A percentile compares a stretch with the other conserved stretches of the same genome.
Conservation (phyloP, 2,797 vertebrate genomes). For the Hippoglossus hippoglossus region DNA sequence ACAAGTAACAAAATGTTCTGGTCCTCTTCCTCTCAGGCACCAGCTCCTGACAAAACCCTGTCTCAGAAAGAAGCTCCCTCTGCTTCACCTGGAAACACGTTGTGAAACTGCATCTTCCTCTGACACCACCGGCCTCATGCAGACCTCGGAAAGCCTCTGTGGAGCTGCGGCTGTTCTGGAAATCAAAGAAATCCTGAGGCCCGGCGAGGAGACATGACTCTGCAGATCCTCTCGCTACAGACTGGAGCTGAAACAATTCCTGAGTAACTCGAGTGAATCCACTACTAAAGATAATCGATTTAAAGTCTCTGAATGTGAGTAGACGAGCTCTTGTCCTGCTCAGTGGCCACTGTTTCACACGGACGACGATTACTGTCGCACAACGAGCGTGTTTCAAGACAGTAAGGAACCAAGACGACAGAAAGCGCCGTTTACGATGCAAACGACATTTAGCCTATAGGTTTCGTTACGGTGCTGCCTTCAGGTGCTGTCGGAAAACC, state of each 20-base stretch:
- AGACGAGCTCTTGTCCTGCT: too few relatives aligned
- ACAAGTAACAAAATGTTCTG: neutral
- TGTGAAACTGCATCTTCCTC: neutral
- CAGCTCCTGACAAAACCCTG: neutral
- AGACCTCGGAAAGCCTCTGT: conserved; percentile 5
- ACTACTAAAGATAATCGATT: too few relatives aligned
- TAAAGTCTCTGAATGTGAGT: too few relatives aligned
- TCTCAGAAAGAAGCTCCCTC: neutral
- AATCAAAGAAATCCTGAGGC: conserved; percentile 29
- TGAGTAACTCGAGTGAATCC: too few relatives aligned
- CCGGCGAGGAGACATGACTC: neutral
- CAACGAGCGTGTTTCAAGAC: too few relatives aligned
- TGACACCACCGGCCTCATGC: accelerated
- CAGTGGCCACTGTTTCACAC: too few relatives aligned
- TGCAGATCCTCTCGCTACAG: conserved; percentile 6
- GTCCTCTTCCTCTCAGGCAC: neutral
- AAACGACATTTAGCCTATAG: too few relatives aligned
- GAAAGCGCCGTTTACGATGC: too few relatives aligned
- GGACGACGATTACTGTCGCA: too few relatives aligned
- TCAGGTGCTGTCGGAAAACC: too few relatives aligned
- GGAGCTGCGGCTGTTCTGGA: neutral
- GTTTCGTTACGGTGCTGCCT: too few relatives aligned
- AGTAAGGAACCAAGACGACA: too few relatives aligned
- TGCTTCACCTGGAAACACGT: conserved; percentile 1
- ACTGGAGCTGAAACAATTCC: neutral